Conservation (phyloP, 2,797 vertebrate genomes). For the Hapalemur alaotrensis region DNA sequence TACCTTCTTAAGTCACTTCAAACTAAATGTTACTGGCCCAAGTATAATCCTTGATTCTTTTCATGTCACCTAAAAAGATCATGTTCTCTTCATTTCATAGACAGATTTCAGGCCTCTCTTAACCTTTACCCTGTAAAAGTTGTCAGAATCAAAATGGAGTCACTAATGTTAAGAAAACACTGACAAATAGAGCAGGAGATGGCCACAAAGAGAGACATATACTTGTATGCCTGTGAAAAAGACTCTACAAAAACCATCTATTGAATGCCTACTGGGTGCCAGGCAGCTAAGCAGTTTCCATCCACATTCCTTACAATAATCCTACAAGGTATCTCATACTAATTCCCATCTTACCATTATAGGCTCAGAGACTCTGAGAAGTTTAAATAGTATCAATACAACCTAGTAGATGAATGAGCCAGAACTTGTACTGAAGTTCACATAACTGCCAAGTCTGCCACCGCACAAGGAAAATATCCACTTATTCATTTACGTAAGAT, state of each 20-base stretch:
- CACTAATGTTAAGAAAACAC: background rate
- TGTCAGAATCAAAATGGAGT: background rate
- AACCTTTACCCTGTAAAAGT: background rate
- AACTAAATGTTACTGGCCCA: background rate
- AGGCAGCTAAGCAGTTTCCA: background rate
- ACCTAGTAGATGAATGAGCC: background rate
- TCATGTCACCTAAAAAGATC: background rate
- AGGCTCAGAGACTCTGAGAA: background rate
- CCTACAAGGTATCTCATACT: background rate
- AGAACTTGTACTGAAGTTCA: slow-evolving; percentile 12
- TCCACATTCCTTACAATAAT: background rate
- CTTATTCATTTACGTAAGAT: background rate
- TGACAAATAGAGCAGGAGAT: background rate
- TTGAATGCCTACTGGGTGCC: background rate
- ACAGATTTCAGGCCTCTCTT: background rate
- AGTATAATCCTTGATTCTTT: background rate
- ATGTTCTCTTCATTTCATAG: background rate
- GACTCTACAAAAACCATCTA: background rate
- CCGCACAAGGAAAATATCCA: background rate
- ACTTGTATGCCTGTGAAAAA: background rate
- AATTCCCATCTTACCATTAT: background rate
- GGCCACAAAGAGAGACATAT: background rate
- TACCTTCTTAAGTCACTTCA: background rate
- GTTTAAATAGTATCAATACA: background rate
- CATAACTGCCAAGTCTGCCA: background rate